A percentile compares a stretch with the other conserved stretches of the same genome.
phyloP scores from a whole-genome alignment of 2,797 vertebrate species.

The Oophaga sylvatica region DNA sequence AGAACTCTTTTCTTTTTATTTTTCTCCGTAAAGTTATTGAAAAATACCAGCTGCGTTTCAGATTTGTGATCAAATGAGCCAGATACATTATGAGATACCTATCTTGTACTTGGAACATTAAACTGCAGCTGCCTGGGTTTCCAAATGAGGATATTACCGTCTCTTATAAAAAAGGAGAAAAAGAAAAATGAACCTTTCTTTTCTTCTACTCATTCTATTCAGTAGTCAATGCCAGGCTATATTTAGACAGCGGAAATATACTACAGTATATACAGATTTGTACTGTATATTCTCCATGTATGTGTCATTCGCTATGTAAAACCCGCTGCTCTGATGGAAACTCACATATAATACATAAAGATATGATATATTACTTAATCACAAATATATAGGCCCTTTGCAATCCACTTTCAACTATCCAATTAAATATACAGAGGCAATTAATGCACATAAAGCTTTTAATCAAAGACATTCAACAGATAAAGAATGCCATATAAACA shows the following conservation, averaged over 20 bases:
- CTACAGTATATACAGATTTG: neutral
- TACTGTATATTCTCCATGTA: neutral
- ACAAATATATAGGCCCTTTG: constrained; percentile 34
- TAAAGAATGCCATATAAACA: constrained; percentile 27
- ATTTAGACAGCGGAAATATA: constrained; percentile 27
- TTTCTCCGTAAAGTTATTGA: constrained; percentile 22
- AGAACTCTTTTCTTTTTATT: constrained; percentile 11
- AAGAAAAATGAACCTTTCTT: neutral
- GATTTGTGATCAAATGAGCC: constrained; percentile 58
- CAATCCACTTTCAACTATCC: constrained; percentile 13
- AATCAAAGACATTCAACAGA: constrained; percentile 35
- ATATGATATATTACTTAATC: neutral
- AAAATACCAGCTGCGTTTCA: constrained; percentile 55
- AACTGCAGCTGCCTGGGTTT: constrained; percentile 57
- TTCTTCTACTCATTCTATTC: neutral
- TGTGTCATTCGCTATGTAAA: neutral
- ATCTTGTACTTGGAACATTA: constrained; percentile 59
- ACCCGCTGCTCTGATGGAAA: neutral
- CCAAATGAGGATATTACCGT: constrained; percentile 55
- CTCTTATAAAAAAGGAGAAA: neutral
- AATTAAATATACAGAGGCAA: constrained; percentile 44
- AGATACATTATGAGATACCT: constrained; percentile 51
- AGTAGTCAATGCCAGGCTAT: neutral
- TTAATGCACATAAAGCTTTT: constrained; percentile 29
- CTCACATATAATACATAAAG: constrained; percentile 5